Evolutionary conservation across 2,113 vertebrate genomes (phyloP), one percentile per base, ranked within the genome.

Genomic region (Notothenia coriiceps): DNA sequence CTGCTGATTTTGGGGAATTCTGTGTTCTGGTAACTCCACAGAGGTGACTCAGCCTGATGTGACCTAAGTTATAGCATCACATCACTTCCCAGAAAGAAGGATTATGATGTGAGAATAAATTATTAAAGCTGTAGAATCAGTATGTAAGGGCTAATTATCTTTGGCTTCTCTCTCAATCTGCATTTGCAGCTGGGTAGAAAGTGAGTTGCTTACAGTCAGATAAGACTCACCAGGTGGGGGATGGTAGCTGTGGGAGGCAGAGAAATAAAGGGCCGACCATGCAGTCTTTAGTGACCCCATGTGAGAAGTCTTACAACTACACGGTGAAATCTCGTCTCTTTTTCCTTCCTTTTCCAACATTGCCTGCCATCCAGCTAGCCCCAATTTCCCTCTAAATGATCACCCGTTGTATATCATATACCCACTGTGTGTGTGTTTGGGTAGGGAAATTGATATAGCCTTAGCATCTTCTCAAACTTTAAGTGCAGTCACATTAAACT

Each of bases 71-170:
- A 14, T 57, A 47, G 68, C 40, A 84, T 80, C 69, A 8, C 61
- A 66, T 43, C 43, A 70, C 59, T 91, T 93, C 88, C 84, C 87
- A 89, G 87, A 87, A 89, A 72, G 40, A 33, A 76, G 57, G 59
- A 65, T 47, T 22, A 54, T 70, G 71, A 74, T 80, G 43, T 74
- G 43, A 70, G 25, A 76, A 20, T 79, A 54, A 76, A 64, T 40
- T 6, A 59, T 68, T 66, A 10, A 71, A 82, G 56, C 55, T 50
- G 10, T n/a, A 49, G 4, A 61, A 66, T 73, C 13, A 2, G 29
- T 56, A 25, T 65, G 18, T 15, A 9, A 55, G 62, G 56, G 35
- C 59, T 55, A 11, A 15, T 82, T 77, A 40, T 44, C 29, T 68
- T 82, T 17, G 72, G 18, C 54, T 33, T 17, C 18, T n/a, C 13